Percentiles rank a stretch among this genome's conserved stretches.
phyloP scores from a whole-genome alignment of 2,888 invertebrate genomes.

The Melieria picta region DNA sequence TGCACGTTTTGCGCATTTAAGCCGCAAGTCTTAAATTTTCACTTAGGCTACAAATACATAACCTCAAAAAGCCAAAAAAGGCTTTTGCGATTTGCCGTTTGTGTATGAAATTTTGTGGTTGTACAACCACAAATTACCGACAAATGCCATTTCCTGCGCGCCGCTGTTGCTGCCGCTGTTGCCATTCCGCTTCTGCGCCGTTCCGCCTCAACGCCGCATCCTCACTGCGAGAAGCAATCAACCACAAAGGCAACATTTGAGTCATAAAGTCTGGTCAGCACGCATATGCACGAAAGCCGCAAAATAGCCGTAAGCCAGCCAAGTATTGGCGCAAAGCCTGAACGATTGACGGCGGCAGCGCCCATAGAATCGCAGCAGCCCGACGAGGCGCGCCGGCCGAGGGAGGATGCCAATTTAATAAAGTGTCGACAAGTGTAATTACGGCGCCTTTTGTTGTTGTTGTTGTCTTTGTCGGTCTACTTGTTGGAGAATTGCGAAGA shows the following conservation, averaged over 20 bases:
- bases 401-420: constrained; percentile 48
- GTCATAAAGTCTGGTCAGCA: background rate
- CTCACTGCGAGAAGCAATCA: no score
- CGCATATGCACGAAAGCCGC: background rate
- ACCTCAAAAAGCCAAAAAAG: no score
- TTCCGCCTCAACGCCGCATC: background rate
- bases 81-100: background rate
- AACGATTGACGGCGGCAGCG: background rate
- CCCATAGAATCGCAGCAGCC: background rate
- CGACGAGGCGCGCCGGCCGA: no score
- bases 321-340: background rate
- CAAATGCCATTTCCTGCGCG: constrained; percentile 2
- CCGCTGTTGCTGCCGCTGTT: constrained; percentile 4
- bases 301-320: constrained; percentile 15
- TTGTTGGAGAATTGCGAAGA: background rate
- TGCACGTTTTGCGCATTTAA: no score
- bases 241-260: background rate
- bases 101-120: background rate
- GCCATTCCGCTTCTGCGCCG: constrained; percentile 1
- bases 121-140: constrained; percentile 10
- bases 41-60: no score
- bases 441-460: constrained; percentile 45
- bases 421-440: constrained; percentile 62
- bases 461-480: background rate
- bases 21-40: no score